Evolutionary conservation across 2,113 vertebrate species (phyloP).

Genomic region (Chionodraco myersi): DNA sequence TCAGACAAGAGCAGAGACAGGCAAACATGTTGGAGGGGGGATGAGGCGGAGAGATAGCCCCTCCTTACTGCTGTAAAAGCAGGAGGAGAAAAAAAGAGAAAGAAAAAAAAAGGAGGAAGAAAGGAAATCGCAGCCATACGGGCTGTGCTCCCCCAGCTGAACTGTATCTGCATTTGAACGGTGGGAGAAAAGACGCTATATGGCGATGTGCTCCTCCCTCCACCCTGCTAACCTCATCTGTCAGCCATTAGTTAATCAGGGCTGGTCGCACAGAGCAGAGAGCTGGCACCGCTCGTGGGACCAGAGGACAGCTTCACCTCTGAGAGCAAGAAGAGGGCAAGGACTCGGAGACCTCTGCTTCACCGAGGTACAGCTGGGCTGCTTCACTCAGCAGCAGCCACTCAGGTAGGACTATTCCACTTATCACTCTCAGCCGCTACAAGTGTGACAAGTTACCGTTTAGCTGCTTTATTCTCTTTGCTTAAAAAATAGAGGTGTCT

Average conservation of each 20-base stretch:
- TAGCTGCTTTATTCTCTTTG: background rate
- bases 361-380: slow-evolving; percentile 52
- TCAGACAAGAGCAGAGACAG: slow-evolving; percentile 65
- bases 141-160: slow-evolving; percentile 58
- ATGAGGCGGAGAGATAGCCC: slow-evolving; percentile 59
- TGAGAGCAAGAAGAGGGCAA: slow-evolving; percentile 62
- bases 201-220: slow-evolving; percentile 57
- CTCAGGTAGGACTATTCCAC: slow-evolving; percentile 69
- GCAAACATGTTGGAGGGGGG: slow-evolving; percentile 49
- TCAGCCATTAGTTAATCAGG: slow-evolving; percentile 70
- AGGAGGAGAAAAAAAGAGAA: slow-evolving; percentile 49
- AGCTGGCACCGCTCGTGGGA: slow-evolving; percentile 49
- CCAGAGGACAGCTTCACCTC: slow-evolving; percentile 54
- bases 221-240: slow-evolving; percentile 67
- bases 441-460: background rate
- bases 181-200: slow-evolving; percentile 61
- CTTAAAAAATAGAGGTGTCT: background rate
- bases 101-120: slow-evolving; percentile 56
- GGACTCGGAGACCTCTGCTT: slow-evolving; percentile 54
- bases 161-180: slow-evolving; percentile 52
- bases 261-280: slow-evolving; percentile 60
- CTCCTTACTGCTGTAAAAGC: slow-evolving; percentile 69
- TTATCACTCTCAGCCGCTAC: slow-evolving; percentile 28
- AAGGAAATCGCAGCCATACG: slow-evolving; percentile 79
- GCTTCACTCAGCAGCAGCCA: slow-evolving; percentile 61